Base-by-base conservation (phyloP, 1,140 invertebrate species). In the Rhizoglyphus robini region DNA sequence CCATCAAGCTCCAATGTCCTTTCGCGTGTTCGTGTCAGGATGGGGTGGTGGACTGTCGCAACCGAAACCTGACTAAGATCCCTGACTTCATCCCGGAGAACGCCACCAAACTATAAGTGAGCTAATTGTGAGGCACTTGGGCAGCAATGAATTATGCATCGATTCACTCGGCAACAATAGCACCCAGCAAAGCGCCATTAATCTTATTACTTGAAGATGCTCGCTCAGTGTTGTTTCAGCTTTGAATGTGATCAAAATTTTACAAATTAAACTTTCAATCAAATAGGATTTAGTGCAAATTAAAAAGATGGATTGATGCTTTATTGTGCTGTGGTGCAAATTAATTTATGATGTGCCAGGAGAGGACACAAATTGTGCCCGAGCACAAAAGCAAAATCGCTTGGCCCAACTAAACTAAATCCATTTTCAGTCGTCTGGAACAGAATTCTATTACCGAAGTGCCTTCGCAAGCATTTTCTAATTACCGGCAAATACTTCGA, bases 391-490 rank as follows among this genome's bases (percentile, higher is more conserved):
- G n/a, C n/a, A n/a, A n/a, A n/a, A n/a, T n/a, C n/a, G n/a, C n/a
- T n/a, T n/a, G n/a, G n/a, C n/a, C n/a, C n/a, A n/a, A n/a, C n/a
- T n/a, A n/a, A n/a, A n/a, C n/a, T 29, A 2, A 60, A 60, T 32
- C 15, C 3, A 60, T 4, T 75, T 84, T 65, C 80, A 99, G 95
- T 63, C 88, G 94, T 59, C 78, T 98, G 71, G 94, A 99, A 78
- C 90, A 96, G 77, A 99, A 99, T 78, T 85, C 87, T 74, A 95
- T 99, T 70, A 88, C 86, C 1, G 88, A 93, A 77, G 87, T 99
- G 67, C 89, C 88, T 48, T 79, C 87, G 0, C 87, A 87, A 76
- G 90, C 90, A 0, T 97, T 99, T 76, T 82, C 85, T 2, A 82
- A 87, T 36, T 88, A 95, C 73, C 88, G 89, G 76, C 84, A 88